Evolutionary conservation across 2,113 vertebrate genomes (phyloP).

Genomic region (Nansenia antarctica): DNA sequence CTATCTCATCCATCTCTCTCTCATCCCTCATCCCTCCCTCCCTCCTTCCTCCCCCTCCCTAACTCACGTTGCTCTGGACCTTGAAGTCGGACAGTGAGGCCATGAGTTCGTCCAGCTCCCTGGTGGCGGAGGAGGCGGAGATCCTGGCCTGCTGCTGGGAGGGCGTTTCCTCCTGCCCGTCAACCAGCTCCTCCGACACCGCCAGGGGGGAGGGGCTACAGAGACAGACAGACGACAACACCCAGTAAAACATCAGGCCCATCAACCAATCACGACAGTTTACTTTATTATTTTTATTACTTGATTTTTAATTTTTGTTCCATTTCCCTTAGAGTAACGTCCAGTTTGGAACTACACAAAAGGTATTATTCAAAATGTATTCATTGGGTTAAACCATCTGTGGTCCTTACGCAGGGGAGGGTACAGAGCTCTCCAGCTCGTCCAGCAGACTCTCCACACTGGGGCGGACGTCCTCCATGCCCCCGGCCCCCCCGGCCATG

Average conservation of each 20-base stretch:
- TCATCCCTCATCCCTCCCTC: not conserved
- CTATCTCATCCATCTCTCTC: not conserved
- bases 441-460: conserved; percentile 91
- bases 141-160: conserved; percentile 91
- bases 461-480: conserved; percentile 83
- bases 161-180: conserved; percentile 75
- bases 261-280: not conserved
- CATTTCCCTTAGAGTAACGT: no score
- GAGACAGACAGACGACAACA: not conserved
- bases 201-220: conserved; percentile 81
- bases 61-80: conserved; percentile 80
- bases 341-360: no score
- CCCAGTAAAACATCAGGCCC: not conserved
- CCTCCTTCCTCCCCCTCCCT: not conserved
- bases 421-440: conserved; percentile 90
- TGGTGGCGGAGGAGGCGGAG: conserved; percentile 93
- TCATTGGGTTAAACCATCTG: no score
- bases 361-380: no score
- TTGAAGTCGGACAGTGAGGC: conserved; percentile 96
- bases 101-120: conserved; percentile 96
- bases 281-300: no score
- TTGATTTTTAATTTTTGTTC: no score
- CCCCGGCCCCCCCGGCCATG: conserved; percentile 63
- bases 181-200: conserved; percentile 76
- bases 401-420: conserved; percentile 82